Evolutionary conservation across 2,113 vertebrate species (phyloP).

Genomic region (Sakesphorus luctuosus): DNA sequence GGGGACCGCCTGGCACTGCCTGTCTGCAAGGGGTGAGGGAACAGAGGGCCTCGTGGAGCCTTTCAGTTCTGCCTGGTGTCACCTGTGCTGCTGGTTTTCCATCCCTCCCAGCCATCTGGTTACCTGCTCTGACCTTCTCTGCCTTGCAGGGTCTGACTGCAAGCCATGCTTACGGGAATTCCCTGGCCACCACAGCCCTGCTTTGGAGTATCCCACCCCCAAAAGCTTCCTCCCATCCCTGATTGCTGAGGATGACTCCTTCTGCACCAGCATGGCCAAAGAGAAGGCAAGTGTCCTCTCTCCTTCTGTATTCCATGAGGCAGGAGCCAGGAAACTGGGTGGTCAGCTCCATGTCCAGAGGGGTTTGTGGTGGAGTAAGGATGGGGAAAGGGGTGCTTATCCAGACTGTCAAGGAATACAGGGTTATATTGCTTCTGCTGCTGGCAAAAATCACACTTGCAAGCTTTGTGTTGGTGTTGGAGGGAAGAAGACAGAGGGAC

Average conservation of each 20-base stretch:
- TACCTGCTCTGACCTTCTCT: not conserved
- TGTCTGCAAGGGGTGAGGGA: not conserved
- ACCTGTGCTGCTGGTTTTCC: not conserved
- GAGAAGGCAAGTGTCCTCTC: slow-evolving; percentile 77
- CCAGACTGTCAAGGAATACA: not conserved
- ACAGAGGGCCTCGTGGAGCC: accelerated
- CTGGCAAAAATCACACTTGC: not conserved
- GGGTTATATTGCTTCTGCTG: not conserved
- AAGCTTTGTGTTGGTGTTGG: not conserved
- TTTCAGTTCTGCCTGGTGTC: not conserved
- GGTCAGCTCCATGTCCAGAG: not conserved
- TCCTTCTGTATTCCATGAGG: not conserved
- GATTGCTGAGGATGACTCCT: slow-evolving; percentile 75
- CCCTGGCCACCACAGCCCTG: not conserved
- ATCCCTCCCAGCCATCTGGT: not conserved
- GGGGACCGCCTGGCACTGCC: not conserved
- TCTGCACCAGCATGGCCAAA: slow-evolving; percentile 69
- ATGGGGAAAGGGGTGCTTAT: not conserved
- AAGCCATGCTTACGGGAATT: slow-evolving; percentile 77
- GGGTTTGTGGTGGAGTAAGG: not conserved
- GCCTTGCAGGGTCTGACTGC: slow-evolving; percentile 82
- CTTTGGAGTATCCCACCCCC: slow-evolving; percentile 46
- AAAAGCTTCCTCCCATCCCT: slow-evolving; percentile 74
- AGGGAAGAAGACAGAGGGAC: not conserved
- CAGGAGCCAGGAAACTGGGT: not conserved